phyloP scores from a whole-genome alignment of 2,797 vertebrate species.

The Gobio occitaniae region DNA sequence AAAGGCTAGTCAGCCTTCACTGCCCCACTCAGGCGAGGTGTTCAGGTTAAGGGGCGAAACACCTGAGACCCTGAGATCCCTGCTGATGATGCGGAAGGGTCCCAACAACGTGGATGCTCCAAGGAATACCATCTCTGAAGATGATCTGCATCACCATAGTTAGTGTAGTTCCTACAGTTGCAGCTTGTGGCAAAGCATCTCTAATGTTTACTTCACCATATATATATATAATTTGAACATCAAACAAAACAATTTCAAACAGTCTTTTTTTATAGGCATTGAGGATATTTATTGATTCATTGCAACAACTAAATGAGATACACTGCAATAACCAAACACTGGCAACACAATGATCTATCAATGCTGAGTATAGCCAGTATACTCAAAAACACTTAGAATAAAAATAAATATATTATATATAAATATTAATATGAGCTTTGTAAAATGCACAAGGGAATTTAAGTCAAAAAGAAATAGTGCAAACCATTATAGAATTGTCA shows the following conservation, averaged over 20 bases:
- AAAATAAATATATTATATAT: conserved; percentile 29
- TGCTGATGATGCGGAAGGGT: too few species aligned
- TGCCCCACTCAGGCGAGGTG: too few species aligned
- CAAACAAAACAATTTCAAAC: not conserved
- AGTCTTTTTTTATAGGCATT: not conserved
- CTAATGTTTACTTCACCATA: too few species aligned
- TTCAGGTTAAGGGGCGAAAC: too few species aligned
- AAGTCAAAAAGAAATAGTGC: not conserved
- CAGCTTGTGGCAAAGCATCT: too few species aligned
- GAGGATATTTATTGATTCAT: conserved; percentile 9
- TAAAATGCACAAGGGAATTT: not conserved
- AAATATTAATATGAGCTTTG: not conserved
- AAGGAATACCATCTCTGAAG: too few species aligned
- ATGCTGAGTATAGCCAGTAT: conserved; percentile 26
- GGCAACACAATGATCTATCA: conserved; percentile 17
- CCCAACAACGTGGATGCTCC: too few species aligned
- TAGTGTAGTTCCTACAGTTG: too few species aligned
- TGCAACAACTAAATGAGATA: not conserved
- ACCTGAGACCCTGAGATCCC: too few species aligned
- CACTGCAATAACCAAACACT: conserved; percentile 18
- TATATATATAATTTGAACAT: not conserved
- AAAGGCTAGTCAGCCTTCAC: too few species aligned
- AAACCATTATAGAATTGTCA: not conserved
- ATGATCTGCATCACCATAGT: too few species aligned
- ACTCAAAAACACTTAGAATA: conserved; percentile 19